Percentiles rank a stretch among this genome's conserved stretches.
phyloP scores from a whole-genome alignment of 2,797 vertebrate species.

The Stomatorhinus walkeri region DNA sequence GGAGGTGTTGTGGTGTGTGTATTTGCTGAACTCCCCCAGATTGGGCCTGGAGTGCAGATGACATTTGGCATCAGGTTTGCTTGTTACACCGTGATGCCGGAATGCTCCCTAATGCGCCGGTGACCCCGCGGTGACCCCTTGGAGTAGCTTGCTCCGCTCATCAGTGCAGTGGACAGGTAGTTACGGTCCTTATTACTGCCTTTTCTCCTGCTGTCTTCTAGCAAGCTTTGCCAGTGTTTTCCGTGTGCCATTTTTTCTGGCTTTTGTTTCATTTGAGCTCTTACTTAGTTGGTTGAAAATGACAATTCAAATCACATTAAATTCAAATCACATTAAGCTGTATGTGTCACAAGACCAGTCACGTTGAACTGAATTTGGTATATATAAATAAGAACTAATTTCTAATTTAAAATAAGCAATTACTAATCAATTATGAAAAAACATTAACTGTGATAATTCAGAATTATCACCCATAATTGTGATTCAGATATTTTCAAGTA shows the following conservation, averaged over 20 bases:
- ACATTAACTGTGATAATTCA: not conserved
- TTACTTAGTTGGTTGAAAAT: not conserved
- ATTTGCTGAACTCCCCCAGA: not conserved
- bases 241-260: not conserved
- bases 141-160: constrained; percentile 52
- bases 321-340: not conserved
- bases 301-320: not conserved
- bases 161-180: constrained; percentile 47
- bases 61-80: constrained; percentile 53
- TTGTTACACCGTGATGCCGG: constrained; percentile 58
- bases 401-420: not conserved
- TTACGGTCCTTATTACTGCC: not conserved
- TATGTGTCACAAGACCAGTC: not conserved
- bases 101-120: constrained; percentile 43
- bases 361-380: not conserved
- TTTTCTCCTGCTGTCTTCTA: not conserved
- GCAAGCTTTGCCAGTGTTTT: not conserved
- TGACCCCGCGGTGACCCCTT: constrained; percentile 52
- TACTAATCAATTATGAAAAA: not conserved
- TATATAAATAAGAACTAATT: not conserved
- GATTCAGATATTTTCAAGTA: not conserved
- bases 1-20: not conserved
- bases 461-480: not conserved
- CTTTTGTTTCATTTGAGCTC: not conserved
- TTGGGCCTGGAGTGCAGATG: constrained; percentile 48